Evolutionary conservation across 2,888 invertebrate genomes (phyloP).

Genomic region (Furcula furcula): DNA sequence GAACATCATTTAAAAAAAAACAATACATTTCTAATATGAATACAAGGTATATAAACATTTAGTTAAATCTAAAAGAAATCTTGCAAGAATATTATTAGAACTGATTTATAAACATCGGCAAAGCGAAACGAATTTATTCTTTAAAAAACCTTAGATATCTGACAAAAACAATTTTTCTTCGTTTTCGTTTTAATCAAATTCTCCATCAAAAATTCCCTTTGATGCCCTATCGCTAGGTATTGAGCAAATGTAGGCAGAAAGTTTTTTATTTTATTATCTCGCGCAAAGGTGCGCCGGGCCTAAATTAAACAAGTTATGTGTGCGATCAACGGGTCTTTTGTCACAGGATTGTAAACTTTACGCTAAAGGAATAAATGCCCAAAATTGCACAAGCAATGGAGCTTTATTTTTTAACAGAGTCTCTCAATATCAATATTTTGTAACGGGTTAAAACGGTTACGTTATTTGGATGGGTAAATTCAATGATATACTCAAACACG

Average conservation of each 20-base stretch:
- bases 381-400: slow-evolving; percentile 21
- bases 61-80: too few species aligned
- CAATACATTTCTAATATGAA: too few species aligned
- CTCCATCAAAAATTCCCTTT: slow-evolving; percentile 37
- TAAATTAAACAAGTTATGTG: slow-evolving; percentile 55
- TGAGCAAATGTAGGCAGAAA: slow-evolving; percentile 40
- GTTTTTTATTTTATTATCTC: slow-evolving; percentile 52
- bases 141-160: background rate
- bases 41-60: too few species aligned
- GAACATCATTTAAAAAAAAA: too few species aligned
- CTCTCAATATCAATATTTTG: slow-evolving; percentile 52
- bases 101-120: background rate
- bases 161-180: slow-evolving; percentile 10
- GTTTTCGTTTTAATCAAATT: slow-evolving; percentile 34
- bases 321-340: slow-evolving; percentile 23
- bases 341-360: slow-evolving; percentile 38
- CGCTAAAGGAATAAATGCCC: slow-evolving; percentile 24
- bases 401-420: slow-evolving; percentile 36
- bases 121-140: background rate
- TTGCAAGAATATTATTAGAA: background rate
- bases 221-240: slow-evolving; percentile 37
- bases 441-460: slow-evolving; percentile 42
- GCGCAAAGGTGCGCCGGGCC: slow-evolving; percentile 55
- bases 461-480: slow-evolving; percentile 44
- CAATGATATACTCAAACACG: slow-evolving; percentile 34